phyloP scores from a whole-genome alignment of 1,140 invertebrate genomes.

The Ips typographus region DNA sequence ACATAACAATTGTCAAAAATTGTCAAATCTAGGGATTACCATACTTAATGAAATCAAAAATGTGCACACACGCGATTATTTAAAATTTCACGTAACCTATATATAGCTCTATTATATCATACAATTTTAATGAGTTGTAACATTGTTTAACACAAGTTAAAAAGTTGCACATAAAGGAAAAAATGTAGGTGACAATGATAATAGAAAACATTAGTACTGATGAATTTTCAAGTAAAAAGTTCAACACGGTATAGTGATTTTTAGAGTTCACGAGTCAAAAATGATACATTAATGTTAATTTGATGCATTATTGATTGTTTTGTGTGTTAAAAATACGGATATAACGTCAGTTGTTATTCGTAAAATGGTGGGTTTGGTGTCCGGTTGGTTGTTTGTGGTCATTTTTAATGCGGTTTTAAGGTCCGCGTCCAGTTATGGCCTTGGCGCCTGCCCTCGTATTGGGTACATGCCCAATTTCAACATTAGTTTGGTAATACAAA shows the following conservation, averaged over 20 bases:
- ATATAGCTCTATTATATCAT: no score
- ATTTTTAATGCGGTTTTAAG: slow-evolving; percentile 17
- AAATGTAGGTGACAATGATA: no score
- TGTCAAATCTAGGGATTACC: no score
- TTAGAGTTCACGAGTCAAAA: slow-evolving; percentile 11
- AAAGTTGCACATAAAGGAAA: no score
- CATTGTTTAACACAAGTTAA: no score
- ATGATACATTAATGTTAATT: slow-evolving; percentile 30
- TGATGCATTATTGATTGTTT: slow-evolving; percentile 21
- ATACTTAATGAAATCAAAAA: no score
- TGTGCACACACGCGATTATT: no score
- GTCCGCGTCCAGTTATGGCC: slow-evolving; percentile 47
- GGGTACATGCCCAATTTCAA: slow-evolving; percentile 62
- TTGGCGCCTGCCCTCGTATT: slow-evolving; percentile 63
- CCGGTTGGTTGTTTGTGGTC: slow-evolving; percentile 17
- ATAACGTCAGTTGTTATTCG: slow-evolving; percentile 11
- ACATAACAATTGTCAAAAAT: no score
- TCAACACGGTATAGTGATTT: slow-evolving; percentile 2
- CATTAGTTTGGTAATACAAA: slow-evolving; percentile 56
- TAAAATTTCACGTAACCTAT: no score
- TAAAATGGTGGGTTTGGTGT: slow-evolving; percentile 27
- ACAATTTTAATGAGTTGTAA: no score
- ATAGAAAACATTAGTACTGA: no score
- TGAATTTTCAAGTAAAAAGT: slow-evolving; percentile 3
- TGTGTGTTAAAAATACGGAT: slow-evolving; percentile 25